Conservation (phyloP, 2,113 vertebrate species). For the Tauraco erythrolophus region DNA sequence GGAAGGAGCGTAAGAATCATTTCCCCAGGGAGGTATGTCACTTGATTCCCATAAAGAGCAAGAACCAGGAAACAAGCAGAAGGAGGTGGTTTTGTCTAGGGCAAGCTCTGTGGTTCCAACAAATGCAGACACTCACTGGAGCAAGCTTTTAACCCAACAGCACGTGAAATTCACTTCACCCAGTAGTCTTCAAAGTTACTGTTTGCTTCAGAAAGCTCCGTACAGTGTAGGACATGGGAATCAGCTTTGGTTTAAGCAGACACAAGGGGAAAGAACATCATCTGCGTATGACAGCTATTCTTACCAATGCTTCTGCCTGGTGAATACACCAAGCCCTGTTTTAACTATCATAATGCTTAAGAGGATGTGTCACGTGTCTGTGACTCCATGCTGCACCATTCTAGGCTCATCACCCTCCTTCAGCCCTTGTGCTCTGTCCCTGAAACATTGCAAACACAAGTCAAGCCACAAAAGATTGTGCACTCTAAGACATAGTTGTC, state of each 20-base stretch:
- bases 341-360: neutral
- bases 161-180: neutral
- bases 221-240: neutral
- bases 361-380: accelerated
- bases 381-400: neutral
- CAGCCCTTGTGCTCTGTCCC: neutral
- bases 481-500: accelerated
- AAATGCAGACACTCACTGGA: neutral
- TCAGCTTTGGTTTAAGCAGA: neutral
- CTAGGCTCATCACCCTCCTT: neutral
- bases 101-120: neutral
- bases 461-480: neutral
- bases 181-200: neutral
- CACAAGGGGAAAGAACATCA: neutral
- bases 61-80: neutral
- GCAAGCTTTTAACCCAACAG: neutral
- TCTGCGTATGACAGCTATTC: neutral
- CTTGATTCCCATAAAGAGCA: neutral
- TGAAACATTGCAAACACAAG: neutral
- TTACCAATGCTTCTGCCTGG: neutral
- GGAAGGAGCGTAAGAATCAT: neutral
- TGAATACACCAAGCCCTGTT: neutral
- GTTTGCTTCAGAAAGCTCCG: neutral
- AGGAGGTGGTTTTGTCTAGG: neutral
- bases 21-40: neutral